phyloP scores from a whole-genome alignment of 2,888 invertebrate genomes.

The Drosophila suboccidentalis region DNA sequence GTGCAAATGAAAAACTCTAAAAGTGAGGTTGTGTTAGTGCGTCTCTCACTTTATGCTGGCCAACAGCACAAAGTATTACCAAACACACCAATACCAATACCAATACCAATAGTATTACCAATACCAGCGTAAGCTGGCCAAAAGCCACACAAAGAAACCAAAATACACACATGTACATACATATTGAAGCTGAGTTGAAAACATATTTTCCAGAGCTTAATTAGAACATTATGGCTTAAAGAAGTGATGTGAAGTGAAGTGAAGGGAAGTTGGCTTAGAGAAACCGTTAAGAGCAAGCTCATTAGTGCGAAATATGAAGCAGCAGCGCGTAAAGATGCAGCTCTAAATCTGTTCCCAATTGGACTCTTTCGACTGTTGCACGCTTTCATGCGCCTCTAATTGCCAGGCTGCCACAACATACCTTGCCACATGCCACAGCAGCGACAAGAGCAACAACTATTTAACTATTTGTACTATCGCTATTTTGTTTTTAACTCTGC shows the following conservation, averaged over 20 bases:
- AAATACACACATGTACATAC: slow-evolving; percentile 20
- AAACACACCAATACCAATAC: slow-evolving; percentile 52
- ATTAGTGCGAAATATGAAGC: slow-evolving; percentile 56
- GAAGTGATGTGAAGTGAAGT: slow-evolving; percentile 3
- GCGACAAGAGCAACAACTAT: slow-evolving; percentile 16
- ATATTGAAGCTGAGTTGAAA: slow-evolving; percentile 20
- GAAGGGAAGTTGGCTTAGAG: slow-evolving; percentile 5
- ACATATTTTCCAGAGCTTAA: slow-evolving; percentile 40
- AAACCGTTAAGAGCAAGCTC: slow-evolving; percentile 49
- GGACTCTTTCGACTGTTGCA: slow-evolving; percentile 52
- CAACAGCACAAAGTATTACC: slow-evolving; percentile 67
- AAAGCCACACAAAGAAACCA: slow-evolving; percentile 43
- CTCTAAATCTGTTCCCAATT: slow-evolving; percentile 27
- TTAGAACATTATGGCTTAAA: slow-evolving; percentile 54
- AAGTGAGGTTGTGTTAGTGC: slow-evolving; percentile 80
- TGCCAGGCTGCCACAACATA: slow-evolving; percentile 25
- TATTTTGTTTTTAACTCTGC: slow-evolving; percentile 47
- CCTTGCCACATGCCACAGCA: slow-evolving; percentile 14
- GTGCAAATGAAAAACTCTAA: slow-evolving; percentile 30
- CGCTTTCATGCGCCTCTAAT: slow-evolving; percentile 75
- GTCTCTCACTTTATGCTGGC: slow-evolving; percentile 47
- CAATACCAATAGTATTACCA: slow-evolving; percentile 12
- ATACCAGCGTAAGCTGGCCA: slow-evolving; percentile 25
- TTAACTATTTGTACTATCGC: slow-evolving; percentile 41
- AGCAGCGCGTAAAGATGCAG: slow-evolving; percentile 66